phyloP scores from a whole-genome alignment of 2,888 invertebrate species.

The Rotaria magnacalcarata region DNA sequence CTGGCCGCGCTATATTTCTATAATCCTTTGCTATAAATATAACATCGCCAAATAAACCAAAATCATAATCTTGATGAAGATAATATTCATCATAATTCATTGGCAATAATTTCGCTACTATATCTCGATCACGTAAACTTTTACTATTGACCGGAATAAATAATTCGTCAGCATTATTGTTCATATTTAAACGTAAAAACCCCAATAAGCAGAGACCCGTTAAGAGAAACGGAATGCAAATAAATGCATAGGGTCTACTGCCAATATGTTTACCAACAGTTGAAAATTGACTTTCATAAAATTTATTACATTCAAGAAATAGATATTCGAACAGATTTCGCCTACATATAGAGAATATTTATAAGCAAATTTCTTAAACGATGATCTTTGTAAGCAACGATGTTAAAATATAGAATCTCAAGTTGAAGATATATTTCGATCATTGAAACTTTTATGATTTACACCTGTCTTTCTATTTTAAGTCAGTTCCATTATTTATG shows the following conservation, averaged over 20 bases:
- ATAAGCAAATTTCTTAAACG: too few species aligned
- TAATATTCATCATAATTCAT: conserved; percentile 40
- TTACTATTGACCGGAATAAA: conserved; percentile 43
- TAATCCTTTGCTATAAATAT: conserved; percentile 31
- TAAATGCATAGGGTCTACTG: conserved; percentile 9
- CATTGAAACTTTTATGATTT: too few species aligned
- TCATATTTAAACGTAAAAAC: conserved; percentile 32
- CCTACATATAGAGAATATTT: background rate
- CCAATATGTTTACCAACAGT: conserved; percentile 38
- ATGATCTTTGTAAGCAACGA: too few species aligned
- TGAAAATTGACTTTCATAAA: conserved; percentile 37
- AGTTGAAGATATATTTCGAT: too few species aligned
- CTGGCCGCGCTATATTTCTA: background rate
- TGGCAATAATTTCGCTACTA: conserved; percentile 35
- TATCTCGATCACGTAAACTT: conserved; percentile 35
- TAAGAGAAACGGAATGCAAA: conserved; percentile 36
- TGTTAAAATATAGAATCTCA: too few species aligned
- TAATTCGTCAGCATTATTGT: conserved; percentile 37
- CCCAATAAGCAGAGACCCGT: conserved; percentile 40
- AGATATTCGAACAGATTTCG: conserved; percentile 38
- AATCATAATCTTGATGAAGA: conserved; percentile 43
- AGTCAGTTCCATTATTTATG: too few species aligned
- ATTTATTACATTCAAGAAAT: conserved; percentile 41
- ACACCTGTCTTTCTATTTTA: too few species aligned
- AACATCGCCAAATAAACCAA: conserved; percentile 45